Conservation (phyloP, 1,140 invertebrate species). For the Cherax quadricarinatus region DNA sequence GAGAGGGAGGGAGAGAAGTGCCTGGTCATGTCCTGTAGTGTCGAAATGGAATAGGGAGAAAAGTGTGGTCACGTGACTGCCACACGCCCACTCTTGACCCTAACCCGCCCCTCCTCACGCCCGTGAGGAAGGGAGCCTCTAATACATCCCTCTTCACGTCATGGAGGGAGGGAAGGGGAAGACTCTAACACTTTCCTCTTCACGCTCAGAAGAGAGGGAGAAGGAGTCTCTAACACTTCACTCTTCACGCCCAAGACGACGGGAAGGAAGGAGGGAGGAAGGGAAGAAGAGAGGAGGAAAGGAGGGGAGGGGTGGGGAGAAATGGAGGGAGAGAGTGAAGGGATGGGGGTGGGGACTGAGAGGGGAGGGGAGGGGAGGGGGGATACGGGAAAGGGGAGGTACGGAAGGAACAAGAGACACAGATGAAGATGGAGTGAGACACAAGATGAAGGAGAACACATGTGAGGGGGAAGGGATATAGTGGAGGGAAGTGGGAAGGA, state of each 20-base stretch:
- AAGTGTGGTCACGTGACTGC: background rate
- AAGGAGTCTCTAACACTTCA: too few relatives aligned
- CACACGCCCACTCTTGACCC: background rate
- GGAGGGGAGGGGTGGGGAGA: background rate
- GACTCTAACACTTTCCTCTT: background rate
- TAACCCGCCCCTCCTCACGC: background rate
- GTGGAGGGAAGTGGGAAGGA: background rate
- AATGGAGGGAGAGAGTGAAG: background rate
- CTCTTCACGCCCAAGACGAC: too few relatives aligned
- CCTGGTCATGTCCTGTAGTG: background rate
- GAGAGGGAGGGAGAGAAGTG: background rate
- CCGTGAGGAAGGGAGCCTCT: too few relatives aligned
- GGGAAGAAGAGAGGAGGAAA: background rate
- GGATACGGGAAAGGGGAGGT: background rate
- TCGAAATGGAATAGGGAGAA: background rate
- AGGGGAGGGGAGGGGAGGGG: background rate
- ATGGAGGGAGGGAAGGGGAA: background rate
- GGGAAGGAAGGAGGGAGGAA: background rate
- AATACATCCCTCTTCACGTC: background rate
- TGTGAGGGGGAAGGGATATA: too few relatives aligned
- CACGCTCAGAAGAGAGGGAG: too few relatives aligned
- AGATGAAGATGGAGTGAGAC: constrained; percentile 8
- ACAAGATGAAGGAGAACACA: background rate
- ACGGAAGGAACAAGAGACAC: background rate
- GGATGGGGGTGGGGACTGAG: background rate